Percentiles rank a stretch among this genome's conserved stretches.
Evolutionary conservation across 2,113 vertebrate species (phyloP).

Genomic region (Leucoraja erinaceus): DNA sequence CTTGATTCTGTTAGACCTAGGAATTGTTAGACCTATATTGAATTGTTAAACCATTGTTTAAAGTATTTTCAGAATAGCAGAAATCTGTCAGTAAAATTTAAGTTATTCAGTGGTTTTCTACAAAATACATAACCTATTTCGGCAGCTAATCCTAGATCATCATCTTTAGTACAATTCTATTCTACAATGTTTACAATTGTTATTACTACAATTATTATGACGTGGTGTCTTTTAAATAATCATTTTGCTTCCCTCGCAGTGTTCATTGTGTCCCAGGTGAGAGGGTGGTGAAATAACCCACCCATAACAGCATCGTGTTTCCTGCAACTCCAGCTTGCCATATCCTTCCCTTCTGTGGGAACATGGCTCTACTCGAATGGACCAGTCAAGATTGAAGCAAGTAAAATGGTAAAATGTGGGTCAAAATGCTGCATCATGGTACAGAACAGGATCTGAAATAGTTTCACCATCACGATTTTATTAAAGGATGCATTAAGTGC

Average conservation of each 20-base stretch:
- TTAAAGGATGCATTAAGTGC: neutral
- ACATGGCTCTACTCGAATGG: neutral
- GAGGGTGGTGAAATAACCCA: neutral
- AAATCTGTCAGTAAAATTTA: neutral
- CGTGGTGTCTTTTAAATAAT: neutral
- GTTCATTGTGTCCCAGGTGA: neutral
- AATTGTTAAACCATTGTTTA: too few species aligned
- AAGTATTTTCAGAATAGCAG: too few species aligned
- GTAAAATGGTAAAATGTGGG: neutral
- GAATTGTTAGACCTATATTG: too few species aligned
- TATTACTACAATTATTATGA: neutral
- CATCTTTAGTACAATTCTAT: neutral
- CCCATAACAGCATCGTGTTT: neutral
- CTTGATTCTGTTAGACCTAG: too few species aligned
- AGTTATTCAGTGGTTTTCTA: neutral
- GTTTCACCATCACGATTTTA: neutral
- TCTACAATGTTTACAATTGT: neutral
- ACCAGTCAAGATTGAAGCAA: constrained; percentile 7
- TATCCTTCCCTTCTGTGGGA: neutral
- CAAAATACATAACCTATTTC: neutral
- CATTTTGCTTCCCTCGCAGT: neutral
- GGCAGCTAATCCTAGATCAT: neutral
- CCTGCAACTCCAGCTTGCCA: neutral
- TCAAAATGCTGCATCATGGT: neutral
- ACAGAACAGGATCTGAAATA: neutral